Evolutionary conservation across 2,113 vertebrate species (phyloP).

Genomic region (Myiagra hebetior): DNA sequence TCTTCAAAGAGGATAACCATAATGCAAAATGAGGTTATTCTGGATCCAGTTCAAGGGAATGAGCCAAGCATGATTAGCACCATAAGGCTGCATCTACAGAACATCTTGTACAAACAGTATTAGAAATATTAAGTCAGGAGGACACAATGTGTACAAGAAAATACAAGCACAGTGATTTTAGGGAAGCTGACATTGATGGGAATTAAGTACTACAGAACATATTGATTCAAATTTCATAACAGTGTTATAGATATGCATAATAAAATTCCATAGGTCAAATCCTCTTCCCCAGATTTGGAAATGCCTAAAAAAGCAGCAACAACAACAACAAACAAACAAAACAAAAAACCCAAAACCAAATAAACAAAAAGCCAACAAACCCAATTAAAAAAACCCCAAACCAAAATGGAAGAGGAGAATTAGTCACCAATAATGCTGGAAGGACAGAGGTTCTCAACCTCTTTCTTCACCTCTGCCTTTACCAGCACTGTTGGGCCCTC

Average conservation of each 20-base stretch:
- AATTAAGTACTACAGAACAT: not conserved
- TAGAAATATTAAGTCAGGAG: constrained; percentile 42
- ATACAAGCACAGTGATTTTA: constrained; percentile 47
- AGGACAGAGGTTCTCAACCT: not conserved
- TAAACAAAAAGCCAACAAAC: not conserved
- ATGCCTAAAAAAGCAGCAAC: not conserved
- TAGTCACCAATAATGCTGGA: not conserved
- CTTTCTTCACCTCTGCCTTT: not conserved
- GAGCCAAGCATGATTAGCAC: constrained; percentile 17
- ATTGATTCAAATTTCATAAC: not conserved
- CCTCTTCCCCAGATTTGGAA: not conserved
- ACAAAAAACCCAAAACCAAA: not conserved
- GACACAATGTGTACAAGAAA: constrained; percentile 20
- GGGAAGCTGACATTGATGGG: constrained; percentile 20
- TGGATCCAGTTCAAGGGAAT: constrained; percentile 31
- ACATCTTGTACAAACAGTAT: constrained; percentile 31
- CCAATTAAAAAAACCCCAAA: not conserved
- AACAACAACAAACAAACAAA: not conserved
- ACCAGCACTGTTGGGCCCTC: fast-evolving
- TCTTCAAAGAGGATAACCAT: not conserved
- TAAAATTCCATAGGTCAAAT: not conserved
- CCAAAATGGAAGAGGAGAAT: not conserved
- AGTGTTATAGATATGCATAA: not conserved
- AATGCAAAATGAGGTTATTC: constrained; percentile 17
- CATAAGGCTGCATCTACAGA: constrained; percentile 41